Evolutionary conservation across 2,113 vertebrate genomes (phyloP), one percentile per base, ranked within the genome.

Genomic region (Cottus gobio): DNA sequence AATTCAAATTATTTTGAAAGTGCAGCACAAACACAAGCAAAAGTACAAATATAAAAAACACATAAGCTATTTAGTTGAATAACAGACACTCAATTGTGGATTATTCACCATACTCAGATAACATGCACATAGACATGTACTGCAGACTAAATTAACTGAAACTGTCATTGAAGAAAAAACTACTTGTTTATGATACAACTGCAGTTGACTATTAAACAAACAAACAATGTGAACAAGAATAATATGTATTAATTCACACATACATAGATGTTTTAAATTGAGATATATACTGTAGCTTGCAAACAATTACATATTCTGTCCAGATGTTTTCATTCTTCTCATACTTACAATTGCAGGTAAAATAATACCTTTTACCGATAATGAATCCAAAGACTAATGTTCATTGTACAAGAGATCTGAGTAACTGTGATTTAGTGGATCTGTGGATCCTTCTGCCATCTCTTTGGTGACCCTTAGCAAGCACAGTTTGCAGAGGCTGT

Each of bases 221-320:
- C 34, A 37, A 37, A 22, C 26, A 28, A 34, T 76, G 57, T 46
- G 57, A 44, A 76, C 48, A 65, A 65, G 16, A 64, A 24, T 1
- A 5, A 42, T 22, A 42, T 28, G 69, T 77, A 36, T 71, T 20
- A 48, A 56, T 54, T 54, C 61, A 64, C 30, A 71, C 18, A 54
- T 16, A 30, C 13, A 69, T 50, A 34, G 9, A 62, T 20, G 5
- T 64, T 63, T 61, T 22, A 30, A 42, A n/a, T 22, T 48, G 31
- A 78, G 24, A 54, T n/a, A 9, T 36, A 50, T 50, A 3, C 34
- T 34, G 34, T 34, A 50, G 48, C 11, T 26, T 9, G 22, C 11
- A 37, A 37, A 61, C 39, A 66, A 44, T 39, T 20, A 56, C 18
- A 39, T 28, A 20, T 4, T 10, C 50, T 18, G 24, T 69, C 48